Evolutionary conservation across 2,888 invertebrate species (phyloP), one percentile per base, ranked within the genome.

Genomic region (Biston stratarius): DNA sequence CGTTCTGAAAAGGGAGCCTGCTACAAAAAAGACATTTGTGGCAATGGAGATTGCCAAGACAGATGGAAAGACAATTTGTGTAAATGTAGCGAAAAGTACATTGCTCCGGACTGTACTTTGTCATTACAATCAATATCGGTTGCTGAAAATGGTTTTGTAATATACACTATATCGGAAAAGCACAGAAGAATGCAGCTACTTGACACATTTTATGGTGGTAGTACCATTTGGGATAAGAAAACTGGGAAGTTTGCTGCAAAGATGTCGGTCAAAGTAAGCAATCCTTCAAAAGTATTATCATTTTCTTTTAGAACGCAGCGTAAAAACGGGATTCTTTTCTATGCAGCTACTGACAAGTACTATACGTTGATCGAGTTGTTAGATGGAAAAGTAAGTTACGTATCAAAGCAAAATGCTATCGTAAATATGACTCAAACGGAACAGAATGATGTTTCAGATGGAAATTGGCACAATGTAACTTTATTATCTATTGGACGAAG

Each of bases 401-500:
- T 96, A 40, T 98, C 98, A 5, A 96, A 96, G 82, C 95, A 97
- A 77, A 96, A 97, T 61, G 95, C 96, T 8, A 90, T 96, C 0
- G 96, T 98, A 0, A 98, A 98, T 81, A 97, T 98, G 97, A 97
- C 96, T 0, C 96, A 96, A 69, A 85, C 94, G 1, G 94, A 95
- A 73, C 94, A 95, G 49, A 91, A 88, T 52, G 92, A 92, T 55
- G 91, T 98, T 0, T 95, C 96, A 11, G 98, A 99, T 90, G 98
- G 98, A 6, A 94, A 94, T 60, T 99, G 98, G 99, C 98, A 99
- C 84, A 98, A 97, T 82, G 92, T 98, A 6, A 97, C 97, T 0
- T 88, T 99, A 51, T 94, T 95, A 65, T 96, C 97, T 0, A 94
- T 96, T 49, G 95, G 96, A 38, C 94, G 97, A 69, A 96, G 96